phyloP scores from a whole-genome alignment of 2,888 invertebrate genomes.

The Yponomeuta evonymella region DNA sequence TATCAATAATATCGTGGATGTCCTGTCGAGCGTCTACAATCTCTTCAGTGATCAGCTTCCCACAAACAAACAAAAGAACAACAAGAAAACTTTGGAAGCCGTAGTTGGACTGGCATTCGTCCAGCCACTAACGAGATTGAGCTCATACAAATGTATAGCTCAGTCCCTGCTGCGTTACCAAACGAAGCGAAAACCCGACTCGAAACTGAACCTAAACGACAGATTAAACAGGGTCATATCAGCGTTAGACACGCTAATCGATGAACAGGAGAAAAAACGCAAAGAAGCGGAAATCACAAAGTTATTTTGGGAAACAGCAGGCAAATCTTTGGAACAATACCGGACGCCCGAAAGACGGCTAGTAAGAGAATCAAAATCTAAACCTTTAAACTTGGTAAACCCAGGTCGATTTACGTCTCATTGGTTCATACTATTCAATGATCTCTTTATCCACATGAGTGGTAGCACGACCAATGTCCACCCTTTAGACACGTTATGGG shows the following conservation, averaged over 20 bases:
- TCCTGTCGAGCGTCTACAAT: slow-evolving; percentile 72
- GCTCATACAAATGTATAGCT: slow-evolving; percentile 79
- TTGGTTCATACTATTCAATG: slow-evolving; percentile 88
- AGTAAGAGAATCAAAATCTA: slow-evolving; percentile 84
- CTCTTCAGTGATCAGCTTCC: slow-evolving; percentile 76
- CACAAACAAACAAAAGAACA: slow-evolving; percentile 70
- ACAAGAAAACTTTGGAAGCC: slow-evolving; percentile 74
- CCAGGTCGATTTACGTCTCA: slow-evolving; percentile 85
- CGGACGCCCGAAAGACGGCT: slow-evolving; percentile 82
- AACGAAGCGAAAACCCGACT: slow-evolving; percentile 54
- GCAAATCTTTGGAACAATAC: slow-evolving; percentile 78
- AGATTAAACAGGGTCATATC: slow-evolving; percentile 74
- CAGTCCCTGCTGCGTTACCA: slow-evolving; percentile 72
- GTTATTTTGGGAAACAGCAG: slow-evolving; percentile 84
- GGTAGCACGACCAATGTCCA: slow-evolving; percentile 80
- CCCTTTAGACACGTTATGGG: slow-evolving; percentile 86
- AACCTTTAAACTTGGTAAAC: slow-evolving; percentile 81
- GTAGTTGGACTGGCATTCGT: slow-evolving; percentile 77
- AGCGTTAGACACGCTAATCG: slow-evolving; percentile 79
- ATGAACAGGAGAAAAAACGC: slow-evolving; percentile 77
- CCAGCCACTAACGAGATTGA: slow-evolving; percentile 78
- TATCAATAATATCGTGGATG: slow-evolving; percentile 79
- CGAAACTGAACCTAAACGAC: slow-evolving; percentile 67
- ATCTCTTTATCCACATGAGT: slow-evolving; percentile 85
- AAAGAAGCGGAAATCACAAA: slow-evolving; percentile 82